Evolutionary conservation across 2,888 invertebrate species (phyloP).

Genomic region (Trissoscelio sp.): DNA sequence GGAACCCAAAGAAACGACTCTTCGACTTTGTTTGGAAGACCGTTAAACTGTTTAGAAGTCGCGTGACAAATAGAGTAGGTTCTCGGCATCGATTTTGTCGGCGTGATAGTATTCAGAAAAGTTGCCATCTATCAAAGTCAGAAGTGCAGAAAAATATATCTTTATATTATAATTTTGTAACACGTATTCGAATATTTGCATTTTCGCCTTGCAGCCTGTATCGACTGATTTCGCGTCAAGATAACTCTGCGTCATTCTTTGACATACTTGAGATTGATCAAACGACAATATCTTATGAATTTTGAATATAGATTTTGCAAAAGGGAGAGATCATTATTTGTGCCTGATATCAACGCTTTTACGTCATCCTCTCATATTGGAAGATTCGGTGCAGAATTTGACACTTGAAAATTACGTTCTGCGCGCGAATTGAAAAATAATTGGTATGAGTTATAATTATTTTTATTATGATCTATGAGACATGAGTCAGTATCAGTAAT

Average conservation of each 20-base stretch:
- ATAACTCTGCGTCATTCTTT: constrained; percentile 34
- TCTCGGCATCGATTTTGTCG: constrained; percentile 45
- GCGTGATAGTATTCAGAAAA: constrained; percentile 40
- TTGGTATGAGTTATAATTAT: no score
- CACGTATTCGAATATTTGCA: constrained; percentile 39
- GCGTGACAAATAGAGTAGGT: constrained; percentile 59
- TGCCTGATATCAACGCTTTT: constrained; percentile 32
- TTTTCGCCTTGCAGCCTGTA: constrained; percentile 7
- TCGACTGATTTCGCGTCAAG: constrained; percentile 28
- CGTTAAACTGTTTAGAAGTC: constrained; percentile 62
- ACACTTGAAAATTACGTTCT: no score
- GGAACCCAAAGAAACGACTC: constrained; percentile 39
- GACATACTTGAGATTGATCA: constrained; percentile 40
- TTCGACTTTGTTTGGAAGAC: constrained; percentile 54
- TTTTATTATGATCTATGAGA: no score
- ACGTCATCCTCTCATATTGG: constrained; percentile 71
- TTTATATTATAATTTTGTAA: constrained; percentile 54
- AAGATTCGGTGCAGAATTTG: no score
- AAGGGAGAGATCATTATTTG: constrained; percentile 11
- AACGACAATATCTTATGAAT: constrained; percentile 23
- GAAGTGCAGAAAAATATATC: constrained; percentile 47
- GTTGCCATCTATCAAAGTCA: constrained; percentile 61
- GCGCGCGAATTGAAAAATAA: no score
- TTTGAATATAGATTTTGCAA: constrained; percentile 10
- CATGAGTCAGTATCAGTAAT: no score